Percentiles rank a stretch among this genome's conserved stretches.
phyloP scores from a whole-genome alignment of 2,888 invertebrate genomes.

The Apamea crenata region DNA sequence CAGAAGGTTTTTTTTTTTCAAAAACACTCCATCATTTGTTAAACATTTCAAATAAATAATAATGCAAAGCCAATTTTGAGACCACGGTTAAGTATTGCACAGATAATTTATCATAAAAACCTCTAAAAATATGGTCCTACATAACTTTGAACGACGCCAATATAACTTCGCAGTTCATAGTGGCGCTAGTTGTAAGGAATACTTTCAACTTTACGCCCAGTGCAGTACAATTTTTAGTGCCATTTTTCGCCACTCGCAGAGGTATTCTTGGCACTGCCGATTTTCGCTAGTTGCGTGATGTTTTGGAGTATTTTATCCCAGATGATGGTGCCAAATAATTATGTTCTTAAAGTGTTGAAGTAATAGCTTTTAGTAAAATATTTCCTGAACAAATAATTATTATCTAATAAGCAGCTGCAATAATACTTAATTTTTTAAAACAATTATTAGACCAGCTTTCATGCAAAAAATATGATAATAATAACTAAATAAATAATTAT shows the following conservation, averaged over 20 bases:
- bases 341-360: not conserved
- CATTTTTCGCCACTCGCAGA: not conserved
- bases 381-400: not conserved
- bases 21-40: not conserved
- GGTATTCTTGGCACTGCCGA: not conserved
- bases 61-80: not conserved
- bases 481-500: no score
- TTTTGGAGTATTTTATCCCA: not conserved
- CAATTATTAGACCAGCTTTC: not conserved
- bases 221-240: not conserved
- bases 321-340: not conserved
- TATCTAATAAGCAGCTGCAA: not conserved
- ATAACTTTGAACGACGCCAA: no score
- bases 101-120: not conserved
- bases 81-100: not conserved
- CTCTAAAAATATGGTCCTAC: no score
- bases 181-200: not conserved
- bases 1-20: not conserved
- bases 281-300: not conserved
- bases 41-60: no score
- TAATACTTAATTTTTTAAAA: not conserved
- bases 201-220: not conserved
- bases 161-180: not conserved
- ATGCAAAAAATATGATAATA: not conserved
- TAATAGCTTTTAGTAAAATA: not conserved